Conservation (phyloP, 2,113 vertebrate genomes). For the Clinocottus analis region DNA sequence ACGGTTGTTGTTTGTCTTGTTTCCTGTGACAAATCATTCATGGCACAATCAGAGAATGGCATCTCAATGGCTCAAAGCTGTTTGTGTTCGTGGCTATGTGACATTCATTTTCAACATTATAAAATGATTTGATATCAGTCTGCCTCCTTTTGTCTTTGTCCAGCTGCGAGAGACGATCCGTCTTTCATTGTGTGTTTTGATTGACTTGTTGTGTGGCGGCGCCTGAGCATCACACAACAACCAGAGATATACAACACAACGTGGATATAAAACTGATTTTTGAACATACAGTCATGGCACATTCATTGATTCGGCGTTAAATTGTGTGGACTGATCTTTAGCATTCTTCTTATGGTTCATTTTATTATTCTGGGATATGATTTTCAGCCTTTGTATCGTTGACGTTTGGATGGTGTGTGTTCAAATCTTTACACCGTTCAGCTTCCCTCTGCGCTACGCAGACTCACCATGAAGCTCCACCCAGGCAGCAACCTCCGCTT, state of each 20-base stretch:
- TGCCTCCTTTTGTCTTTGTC: slow-evolving; percentile 28
- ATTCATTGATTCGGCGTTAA: background rate
- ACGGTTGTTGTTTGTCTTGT: slow-evolving; percentile 51
- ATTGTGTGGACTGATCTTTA: background rate
- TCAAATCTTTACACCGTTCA: too few species aligned
- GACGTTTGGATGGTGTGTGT: too few species aligned
- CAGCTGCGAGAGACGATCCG: too few species aligned
- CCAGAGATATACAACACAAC: too few species aligned
- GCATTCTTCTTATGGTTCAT: background rate
- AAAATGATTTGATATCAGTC: slow-evolving; percentile 66
- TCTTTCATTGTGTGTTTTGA: too few species aligned
- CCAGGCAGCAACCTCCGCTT: too few species aligned
- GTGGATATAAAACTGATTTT: too few species aligned
- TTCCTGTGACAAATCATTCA: slow-evolving; percentile 70
- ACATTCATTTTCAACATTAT: slow-evolving; percentile 65
- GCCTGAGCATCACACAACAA: too few species aligned
- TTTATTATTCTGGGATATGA: background rate
- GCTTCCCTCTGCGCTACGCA: too few species aligned
- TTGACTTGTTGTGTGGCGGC: too few species aligned
- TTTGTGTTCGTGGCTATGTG: slow-evolving; percentile 71
- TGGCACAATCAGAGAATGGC: slow-evolving; percentile 70
- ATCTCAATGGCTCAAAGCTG: slow-evolving; percentile 62
- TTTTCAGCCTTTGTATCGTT: too few species aligned
- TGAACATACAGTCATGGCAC: background rate
- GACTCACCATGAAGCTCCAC: too few species aligned